Percentiles rank a stretch among this genome's conserved stretches.
Conservation (phyloP, 2,113 vertebrate genomes). For the Hystrix cristata region DNA sequence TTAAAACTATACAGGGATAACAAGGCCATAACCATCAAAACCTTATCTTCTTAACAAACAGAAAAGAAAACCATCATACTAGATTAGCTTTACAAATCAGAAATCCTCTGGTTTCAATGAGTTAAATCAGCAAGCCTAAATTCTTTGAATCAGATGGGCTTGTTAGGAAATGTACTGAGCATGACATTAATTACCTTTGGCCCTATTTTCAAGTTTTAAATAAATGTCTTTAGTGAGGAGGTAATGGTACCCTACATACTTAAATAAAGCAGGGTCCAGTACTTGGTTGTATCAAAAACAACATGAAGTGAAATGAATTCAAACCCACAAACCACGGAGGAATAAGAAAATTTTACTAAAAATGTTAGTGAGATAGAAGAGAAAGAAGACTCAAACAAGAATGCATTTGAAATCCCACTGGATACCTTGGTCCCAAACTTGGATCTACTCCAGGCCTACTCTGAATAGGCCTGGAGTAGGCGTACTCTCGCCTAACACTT, state of each 20-base stretch:
- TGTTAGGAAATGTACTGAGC: slow-evolving; percentile 8
- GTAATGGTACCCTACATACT: neutral
- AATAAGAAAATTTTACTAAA: neutral
- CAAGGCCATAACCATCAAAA: neutral
- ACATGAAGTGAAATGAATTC: neutral
- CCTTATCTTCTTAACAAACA: neutral
- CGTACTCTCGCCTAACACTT: neutral
- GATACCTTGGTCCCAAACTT: neutral
- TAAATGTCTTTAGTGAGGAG: neutral
- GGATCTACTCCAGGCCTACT: neutral
- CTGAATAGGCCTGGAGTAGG: neutral
- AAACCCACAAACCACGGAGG: neutral
- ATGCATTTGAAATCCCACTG: neutral
- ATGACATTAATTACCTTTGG: neutral
- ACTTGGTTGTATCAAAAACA: neutral
- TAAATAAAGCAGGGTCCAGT: neutral
- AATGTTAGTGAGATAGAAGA: neutral
- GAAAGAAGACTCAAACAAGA: neutral
- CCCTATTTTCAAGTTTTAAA: neutral
- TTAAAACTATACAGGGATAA: neutral
- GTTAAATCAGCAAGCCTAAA: neutral
- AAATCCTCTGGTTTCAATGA: neutral
- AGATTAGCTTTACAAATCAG: neutral
- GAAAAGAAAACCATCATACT: neutral
- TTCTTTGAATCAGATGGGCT: neutral